These are phyloP conservation scores for Drosophila hawaiiensis DNA, from an alignment of 2,888 invertebrate species.

Conservation along the genomic window DNA sequence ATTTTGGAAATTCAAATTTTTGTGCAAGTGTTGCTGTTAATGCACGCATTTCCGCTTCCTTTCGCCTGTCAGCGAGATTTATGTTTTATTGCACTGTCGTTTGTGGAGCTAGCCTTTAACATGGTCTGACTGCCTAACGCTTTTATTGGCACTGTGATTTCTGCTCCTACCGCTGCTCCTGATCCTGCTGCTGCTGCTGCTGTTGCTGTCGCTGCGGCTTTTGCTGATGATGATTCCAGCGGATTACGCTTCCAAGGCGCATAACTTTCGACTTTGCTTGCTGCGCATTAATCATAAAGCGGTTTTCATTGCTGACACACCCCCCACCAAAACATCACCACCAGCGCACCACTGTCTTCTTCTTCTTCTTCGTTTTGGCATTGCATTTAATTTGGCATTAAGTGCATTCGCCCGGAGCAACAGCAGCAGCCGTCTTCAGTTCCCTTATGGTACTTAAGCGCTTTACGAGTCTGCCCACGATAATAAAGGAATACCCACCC, in stretches of 20 bases:
- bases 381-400: conserved; percentile 79
- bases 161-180: conserved; percentile 6
- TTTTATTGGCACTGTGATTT: conserved; percentile 77
- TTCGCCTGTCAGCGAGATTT: conserved; percentile 51
- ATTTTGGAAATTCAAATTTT: neutral
- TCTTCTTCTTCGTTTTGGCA: conserved; percentile 7
- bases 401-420: conserved; percentile 61
- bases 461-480: conserved; percentile 66
- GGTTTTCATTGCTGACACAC: conserved; percentile 52
- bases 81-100: conserved; percentile 71
- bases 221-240: conserved; percentile 43
- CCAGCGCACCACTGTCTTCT: neutral
- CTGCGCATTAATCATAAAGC: conserved; percentile 74
- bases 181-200: conserved; percentile 14
- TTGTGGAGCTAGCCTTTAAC: conserved; percentile 11
- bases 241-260: conserved; percentile 69
- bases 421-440: conserved; percentile 4
- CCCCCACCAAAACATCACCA: neutral
- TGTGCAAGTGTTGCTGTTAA: conserved; percentile 45
- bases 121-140: conserved; percentile 32
- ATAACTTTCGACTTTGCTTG: conserved; percentile 57
- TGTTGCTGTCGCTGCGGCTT: conserved; percentile 13
- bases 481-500: conserved; percentile 56
- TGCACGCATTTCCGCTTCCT: conserved; percentile 74
- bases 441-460: conserved; percentile 64